Evolutionary conservation across 2,888 invertebrate genomes (phyloP).

Genomic region (Nephrotoma appendiculata): DNA sequence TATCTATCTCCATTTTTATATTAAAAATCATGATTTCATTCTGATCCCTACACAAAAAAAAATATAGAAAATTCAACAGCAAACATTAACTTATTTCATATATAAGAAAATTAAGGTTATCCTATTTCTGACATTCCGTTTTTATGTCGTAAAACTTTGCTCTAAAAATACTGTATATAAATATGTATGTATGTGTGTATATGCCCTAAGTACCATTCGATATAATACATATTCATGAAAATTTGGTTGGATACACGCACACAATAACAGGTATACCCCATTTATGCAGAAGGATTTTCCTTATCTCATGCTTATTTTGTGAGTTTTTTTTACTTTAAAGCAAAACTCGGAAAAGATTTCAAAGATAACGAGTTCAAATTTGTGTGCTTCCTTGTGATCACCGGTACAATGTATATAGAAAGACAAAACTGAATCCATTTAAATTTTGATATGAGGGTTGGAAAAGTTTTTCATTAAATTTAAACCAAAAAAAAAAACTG

Average conservation of each 20-base stretch:
- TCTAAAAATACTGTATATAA: not conserved
- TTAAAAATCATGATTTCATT: not conserved
- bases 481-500: no score
- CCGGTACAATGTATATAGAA: no score
- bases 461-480: no score
- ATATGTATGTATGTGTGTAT: not conserved
- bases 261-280: not conserved
- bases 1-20: not conserved
- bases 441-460: no score
- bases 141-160: not conserved
- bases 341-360: not conserved
- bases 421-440: no score
- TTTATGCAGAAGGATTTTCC: not conserved
- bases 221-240: not conserved
- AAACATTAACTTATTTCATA: not conserved
- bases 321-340: not conserved
- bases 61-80: not conserved
- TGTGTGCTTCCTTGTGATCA: not conserved
- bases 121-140: not conserved
- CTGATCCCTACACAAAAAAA: not conserved
- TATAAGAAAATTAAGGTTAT: not conserved
- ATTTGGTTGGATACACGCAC: not conserved
- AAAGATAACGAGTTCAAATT: not conserved
- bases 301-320: not conserved
- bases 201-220: not conserved